Base-by-base conservation (phyloP, 2,888 invertebrate genomes). In the Villa cingulata region DNA sequence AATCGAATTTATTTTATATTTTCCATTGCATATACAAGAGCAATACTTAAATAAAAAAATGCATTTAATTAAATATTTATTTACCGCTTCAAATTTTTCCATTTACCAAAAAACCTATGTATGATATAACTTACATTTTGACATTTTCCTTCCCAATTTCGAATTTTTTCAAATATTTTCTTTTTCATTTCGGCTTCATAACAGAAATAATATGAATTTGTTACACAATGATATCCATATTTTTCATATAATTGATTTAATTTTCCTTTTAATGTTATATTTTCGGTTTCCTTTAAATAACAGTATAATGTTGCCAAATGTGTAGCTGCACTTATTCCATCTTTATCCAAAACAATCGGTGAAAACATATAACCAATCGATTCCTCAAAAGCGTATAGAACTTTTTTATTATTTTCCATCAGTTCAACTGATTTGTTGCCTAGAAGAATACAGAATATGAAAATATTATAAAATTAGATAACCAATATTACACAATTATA, bases 291-390 rank as follows among this genome's bases (percentile, higher is more conserved):
- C 58, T 79, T 73, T 6, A 97, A 71, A 62, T 81, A 81, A 1
- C 78, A 75, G 4, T 80, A 77, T 72, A 91, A 72, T 59, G 90
- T 86, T 7, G 86, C 83, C 46, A 84, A 70, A 45, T 83, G 77
- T 16, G 83, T 82, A 0, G 89, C 90, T 0, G 96, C 95, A 34
- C 85, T 85, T 2, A 99, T 77, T 0, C 98, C 98, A 70, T 99
- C 98, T 64, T 98, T 98, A 65, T 98, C 98, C 4, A 94, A 73
- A 5, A 96, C 91, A 6, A 72, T 72, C 4, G 79, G 75, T n/a
- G 86, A 84, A 62, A 88, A 87, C 96, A 98, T 96, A 64, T 88
- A 97, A 0, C 96, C 98, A 62, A 99, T 96, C 1, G 97, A 96
- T 70, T 99, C 98, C 65, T 99, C 98, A 68, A 87, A 99, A 1